Conservation (phyloP, 2,113 vertebrate genomes). For the human region DNA sequence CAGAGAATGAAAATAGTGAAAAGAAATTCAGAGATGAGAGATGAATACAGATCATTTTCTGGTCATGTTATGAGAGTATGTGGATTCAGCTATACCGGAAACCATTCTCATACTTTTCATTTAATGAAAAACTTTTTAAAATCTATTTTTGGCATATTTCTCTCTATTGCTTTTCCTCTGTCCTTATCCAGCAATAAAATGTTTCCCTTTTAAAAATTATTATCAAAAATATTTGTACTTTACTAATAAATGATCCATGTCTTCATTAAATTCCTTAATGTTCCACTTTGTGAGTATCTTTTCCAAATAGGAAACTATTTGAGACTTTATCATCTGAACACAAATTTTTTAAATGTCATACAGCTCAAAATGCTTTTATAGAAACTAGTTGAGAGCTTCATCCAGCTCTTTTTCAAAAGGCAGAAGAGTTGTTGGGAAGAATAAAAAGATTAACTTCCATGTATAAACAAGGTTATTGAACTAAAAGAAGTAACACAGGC, state of each 20-base stretch:
- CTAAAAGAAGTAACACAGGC: neutral
- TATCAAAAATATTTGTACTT: neutral
- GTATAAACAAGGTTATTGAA: neutral
- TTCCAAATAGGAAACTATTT: neutral
- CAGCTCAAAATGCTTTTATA: neutral
- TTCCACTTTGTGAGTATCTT: neutral
- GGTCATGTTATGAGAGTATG: neutral
- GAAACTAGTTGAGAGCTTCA: neutral
- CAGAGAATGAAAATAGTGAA: neutral
- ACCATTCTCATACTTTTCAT: neutral
- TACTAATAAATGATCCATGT: neutral
- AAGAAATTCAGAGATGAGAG: neutral
- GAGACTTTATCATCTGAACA: neutral
- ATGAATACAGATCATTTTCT: neutral
- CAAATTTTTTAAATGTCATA: neutral
- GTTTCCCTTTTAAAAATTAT: neutral
- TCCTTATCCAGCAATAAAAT: neutral
- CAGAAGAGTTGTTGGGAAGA: neutral
- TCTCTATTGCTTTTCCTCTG: neutral
- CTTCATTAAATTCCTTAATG: neutral
- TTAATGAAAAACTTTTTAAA: neutral
- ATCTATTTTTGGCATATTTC: neutral
- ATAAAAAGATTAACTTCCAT: neutral
- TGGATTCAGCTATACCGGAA: neutral
- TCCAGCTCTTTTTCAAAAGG: constrained; percentile 9